phyloP scores from a whole-genome alignment of 1,140 invertebrate species.

The Plodia interpunctella region DNA sequence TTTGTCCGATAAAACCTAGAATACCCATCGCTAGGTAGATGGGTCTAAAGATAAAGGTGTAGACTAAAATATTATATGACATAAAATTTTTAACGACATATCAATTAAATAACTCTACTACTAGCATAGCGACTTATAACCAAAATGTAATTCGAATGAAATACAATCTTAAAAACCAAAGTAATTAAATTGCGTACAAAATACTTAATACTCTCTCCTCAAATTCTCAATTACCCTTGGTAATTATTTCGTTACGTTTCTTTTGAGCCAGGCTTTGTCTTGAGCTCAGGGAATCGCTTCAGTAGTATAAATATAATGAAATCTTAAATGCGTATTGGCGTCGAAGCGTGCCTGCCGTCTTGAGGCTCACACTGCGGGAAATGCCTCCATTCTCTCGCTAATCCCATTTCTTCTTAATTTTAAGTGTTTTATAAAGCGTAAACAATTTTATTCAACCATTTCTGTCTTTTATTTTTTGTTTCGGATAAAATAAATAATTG shows the following conservation, averaged over 20 bases:
- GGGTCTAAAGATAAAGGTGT: too few relatives aligned
- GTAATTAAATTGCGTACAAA: neutral
- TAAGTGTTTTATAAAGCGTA: neutral
- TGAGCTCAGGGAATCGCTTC: neutral
- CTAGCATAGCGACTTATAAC: too few relatives aligned
- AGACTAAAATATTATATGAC: too few relatives aligned
- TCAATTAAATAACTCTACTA: too few relatives aligned
- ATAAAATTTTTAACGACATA: too few relatives aligned
- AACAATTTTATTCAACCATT: too few relatives aligned
- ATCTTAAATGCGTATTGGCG: neutral
- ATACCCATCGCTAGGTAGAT: too few relatives aligned
- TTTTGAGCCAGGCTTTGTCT: neutral
- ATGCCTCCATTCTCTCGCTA: neutral
- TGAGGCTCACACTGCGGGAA: neutral
- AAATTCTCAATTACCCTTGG: neutral
- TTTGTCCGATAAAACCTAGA: too few relatives aligned
- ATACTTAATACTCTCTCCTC: neutral
- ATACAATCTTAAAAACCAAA: neutral
- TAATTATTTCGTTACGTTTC: slow-evolving; percentile 2
- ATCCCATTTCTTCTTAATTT: neutral
- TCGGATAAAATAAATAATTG: too few relatives aligned
- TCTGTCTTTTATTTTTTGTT: too few relatives aligned
- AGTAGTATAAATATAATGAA: neutral
- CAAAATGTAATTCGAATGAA: neutral
- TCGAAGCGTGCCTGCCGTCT: neutral